A percentile compares a stretch with the other conserved stretches of the same genome.
Conservation (phyloP, 1,140 invertebrate genomes). For the Bombus soroeensis region DNA sequence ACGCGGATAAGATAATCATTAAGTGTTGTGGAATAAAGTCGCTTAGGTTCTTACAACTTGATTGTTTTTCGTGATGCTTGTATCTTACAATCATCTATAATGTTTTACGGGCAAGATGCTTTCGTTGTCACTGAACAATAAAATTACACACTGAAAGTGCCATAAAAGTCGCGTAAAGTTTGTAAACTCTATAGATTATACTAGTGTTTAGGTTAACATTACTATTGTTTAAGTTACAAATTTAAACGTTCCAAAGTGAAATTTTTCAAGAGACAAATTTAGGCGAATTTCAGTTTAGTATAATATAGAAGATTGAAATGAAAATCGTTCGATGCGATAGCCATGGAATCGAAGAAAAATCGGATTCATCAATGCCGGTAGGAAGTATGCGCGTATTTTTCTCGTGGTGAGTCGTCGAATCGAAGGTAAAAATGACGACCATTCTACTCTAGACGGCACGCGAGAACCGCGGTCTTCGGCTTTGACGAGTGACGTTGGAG, state of each 20-base stretch:
- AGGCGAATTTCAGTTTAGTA: not conserved
- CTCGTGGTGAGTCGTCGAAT: slow-evolving; percentile 9
- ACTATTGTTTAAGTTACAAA: no score
- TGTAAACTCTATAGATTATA: no score
- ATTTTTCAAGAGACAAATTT: not conserved
- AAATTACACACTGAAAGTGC: not conserved
- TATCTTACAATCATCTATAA: not conserved
- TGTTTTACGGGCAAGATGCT: no score
- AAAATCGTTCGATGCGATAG: not conserved
- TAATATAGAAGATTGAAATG: not conserved
- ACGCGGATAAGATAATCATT: slow-evolving; percentile 28
- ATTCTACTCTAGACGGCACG: not conserved
- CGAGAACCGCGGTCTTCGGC: slow-evolving; percentile 41
- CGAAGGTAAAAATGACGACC: slow-evolving; percentile 3
- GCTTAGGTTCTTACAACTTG: not conserved
- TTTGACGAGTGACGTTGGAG: slow-evolving; percentile 40
- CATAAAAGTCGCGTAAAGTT: not conserved
- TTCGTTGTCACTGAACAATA: not conserved
- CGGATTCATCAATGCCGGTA: not conserved
- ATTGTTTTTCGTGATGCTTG: not conserved
- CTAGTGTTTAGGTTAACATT: no score
- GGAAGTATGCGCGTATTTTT: not conserved
- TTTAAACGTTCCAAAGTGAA: not conserved
- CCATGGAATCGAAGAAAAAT: not conserved
- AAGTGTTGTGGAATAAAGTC: not conserved